These are phyloP conservation scores for Anadara kagoshimensis DNA, from an alignment of 1,140 invertebrate genomes.

Conservation along the genomic window DNA sequence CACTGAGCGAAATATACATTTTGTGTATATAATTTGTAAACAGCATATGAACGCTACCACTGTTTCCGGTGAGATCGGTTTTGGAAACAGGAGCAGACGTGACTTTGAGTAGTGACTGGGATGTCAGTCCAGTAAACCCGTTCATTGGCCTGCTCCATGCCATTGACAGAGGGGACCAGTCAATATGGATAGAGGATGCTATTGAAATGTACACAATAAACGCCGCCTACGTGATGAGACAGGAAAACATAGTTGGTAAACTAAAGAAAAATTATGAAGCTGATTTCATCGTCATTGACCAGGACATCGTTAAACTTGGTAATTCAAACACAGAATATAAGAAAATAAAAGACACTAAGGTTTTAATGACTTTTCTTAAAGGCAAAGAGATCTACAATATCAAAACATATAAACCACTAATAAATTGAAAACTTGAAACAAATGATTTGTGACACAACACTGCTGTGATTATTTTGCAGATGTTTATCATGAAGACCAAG, in stretches of 20 bases:
- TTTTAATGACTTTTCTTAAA: slow-evolving; percentile 27
- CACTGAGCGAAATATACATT: too few relatives aligned
- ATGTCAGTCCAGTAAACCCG: slow-evolving; percentile 39
- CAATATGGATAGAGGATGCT: slow-evolving; percentile 31
- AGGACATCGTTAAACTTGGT: slow-evolving; percentile 23
- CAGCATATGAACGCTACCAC: too few relatives aligned
- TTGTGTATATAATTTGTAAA: too few relatives aligned
- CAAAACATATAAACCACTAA: too few relatives aligned
- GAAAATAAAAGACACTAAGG: slow-evolving; percentile 14
- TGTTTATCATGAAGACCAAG: too few relatives aligned
- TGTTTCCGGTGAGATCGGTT: slow-evolving; percentile 27
- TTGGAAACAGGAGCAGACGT: slow-evolving; percentile 17
- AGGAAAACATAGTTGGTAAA: slow-evolving; percentile 34
- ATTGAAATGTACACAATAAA: slow-evolving; percentile 43
- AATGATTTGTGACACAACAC: too few relatives aligned
- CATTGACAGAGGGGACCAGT: slow-evolving; percentile 20
- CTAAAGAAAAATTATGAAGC: slow-evolving; percentile 29
- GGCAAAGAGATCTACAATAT: slow-evolving; percentile 11
- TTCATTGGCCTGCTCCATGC: slow-evolving; percentile 37
- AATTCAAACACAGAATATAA: background rate
- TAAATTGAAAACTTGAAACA: too few relatives aligned
- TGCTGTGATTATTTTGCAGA: too few relatives aligned
- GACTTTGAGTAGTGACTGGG: slow-evolving; percentile 46
- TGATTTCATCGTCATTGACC: slow-evolving; percentile 34
- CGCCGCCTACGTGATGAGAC: slow-evolving; percentile 41